These are phyloP conservation scores for Cranoglanis bouderius DNA, from an alignment of 2,113 vertebrate species.

Conservation along the genomic window DNA sequence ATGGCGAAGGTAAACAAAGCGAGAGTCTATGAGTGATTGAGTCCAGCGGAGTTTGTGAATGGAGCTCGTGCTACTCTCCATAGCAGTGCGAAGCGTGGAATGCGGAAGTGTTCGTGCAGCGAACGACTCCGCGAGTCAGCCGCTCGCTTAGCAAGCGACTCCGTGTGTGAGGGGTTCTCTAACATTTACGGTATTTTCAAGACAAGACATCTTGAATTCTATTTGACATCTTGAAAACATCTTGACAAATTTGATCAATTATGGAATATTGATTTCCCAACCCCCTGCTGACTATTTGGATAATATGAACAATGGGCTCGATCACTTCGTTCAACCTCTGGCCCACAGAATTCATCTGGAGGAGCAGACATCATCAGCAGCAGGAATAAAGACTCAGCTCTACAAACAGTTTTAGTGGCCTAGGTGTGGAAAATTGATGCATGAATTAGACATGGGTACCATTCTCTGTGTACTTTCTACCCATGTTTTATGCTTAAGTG, in stretches of 20 bases:
- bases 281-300: conserved; percentile 22
- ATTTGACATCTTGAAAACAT: not conserved
- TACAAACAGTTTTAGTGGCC: conserved; percentile 59
- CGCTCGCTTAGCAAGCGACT: too few relatives aligned
- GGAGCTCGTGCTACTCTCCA: too few relatives aligned
- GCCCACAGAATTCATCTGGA: conserved; percentile 40
- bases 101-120: too few relatives aligned
- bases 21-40: too few relatives aligned
- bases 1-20: too few relatives aligned
- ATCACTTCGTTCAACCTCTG: conserved; percentile 11
- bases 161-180: too few relatives aligned
- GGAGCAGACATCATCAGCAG: conserved; percentile 64
- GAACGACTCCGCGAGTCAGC: too few relatives aligned
- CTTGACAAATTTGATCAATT: not conserved
- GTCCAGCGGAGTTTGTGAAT: too few relatives aligned
- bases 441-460: conserved; percentile 54
- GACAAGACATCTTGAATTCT: not conserved
- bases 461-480: not conserved
- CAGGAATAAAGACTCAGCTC: conserved; percentile 65
- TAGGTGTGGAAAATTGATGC: conserved; percentile 53
- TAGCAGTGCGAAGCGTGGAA: too few relatives aligned
- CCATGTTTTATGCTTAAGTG: not conserved
- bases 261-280: conserved; percentile 28
- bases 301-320: too few relatives aligned
- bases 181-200: too few relatives aligned